phyloP scores from a whole-genome alignment of 2,113 vertebrate species.

The Protomyctophum bolini region DNA sequence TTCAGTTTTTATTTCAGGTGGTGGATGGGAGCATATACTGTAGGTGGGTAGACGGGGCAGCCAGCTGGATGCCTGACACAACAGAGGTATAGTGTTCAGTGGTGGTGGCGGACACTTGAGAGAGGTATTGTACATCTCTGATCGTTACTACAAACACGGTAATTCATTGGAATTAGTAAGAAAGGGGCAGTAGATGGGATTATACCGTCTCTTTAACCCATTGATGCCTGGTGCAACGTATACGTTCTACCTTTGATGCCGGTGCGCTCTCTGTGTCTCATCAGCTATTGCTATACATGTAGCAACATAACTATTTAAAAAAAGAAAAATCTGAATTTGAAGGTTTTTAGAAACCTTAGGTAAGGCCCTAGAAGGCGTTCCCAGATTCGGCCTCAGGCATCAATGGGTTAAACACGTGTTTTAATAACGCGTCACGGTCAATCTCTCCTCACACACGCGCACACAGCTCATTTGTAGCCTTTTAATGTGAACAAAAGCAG shows the following conservation, averaged over 20 bases:
- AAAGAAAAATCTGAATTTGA: no score
- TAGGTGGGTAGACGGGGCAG: background rate
- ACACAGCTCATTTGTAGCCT: constrained; percentile 63
- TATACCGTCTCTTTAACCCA: constrained; percentile 54
- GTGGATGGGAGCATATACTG: background rate
- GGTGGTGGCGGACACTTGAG: background rate
- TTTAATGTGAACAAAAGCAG: constrained; percentile 73
- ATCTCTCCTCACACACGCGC: constrained; percentile 41
- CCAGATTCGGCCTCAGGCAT: no score
- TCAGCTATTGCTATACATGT: no score
- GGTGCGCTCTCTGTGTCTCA: no score
- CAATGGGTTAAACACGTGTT: constrained; percentile 17
- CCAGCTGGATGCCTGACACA: constrained; percentile 20
- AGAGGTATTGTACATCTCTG: constrained; percentile 31
- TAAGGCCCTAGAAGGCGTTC: no score
- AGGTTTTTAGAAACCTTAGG: no score
- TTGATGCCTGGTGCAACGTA: no score
- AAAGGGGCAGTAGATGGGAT: constrained; percentile 51
- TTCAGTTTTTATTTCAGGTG: background rate
- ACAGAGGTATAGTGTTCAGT: background rate
- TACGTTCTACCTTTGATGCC: no score
- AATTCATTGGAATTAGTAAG: constrained; percentile 34
- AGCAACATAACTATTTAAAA: no score
- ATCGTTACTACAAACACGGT: constrained; percentile 40
- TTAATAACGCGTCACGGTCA: background rate